A percentile compares a stretch with the other conserved stretches of the same genome.
Conservation (phyloP, 2,113 vertebrate species). For the Laticauda colubrina region DNA sequence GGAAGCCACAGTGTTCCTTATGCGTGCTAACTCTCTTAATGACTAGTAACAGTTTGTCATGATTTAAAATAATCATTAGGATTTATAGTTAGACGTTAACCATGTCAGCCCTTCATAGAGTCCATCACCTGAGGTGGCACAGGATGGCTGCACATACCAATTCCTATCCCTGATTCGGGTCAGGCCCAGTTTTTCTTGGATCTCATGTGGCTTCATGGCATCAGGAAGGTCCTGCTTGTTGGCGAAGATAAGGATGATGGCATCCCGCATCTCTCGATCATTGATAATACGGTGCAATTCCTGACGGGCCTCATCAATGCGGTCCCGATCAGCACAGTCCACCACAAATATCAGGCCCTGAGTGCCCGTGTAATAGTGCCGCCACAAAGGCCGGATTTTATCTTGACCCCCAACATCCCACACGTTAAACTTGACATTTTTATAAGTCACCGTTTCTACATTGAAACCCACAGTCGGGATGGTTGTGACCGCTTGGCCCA, state of each 20-base stretch:
- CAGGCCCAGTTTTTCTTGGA: constrained; percentile 98
- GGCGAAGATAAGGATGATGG: constrained; percentile 99
- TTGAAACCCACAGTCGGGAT: constrained; percentile 99
- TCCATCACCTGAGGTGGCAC: constrained; percentile 96
- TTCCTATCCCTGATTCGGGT: constrained; percentile 99
- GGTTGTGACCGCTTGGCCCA: constrained; percentile 98
- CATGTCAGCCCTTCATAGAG: constrained; percentile 99
- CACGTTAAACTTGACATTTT: constrained; percentile 99
- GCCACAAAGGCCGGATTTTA: constrained; percentile 97
- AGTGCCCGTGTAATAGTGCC: constrained; percentile 99
- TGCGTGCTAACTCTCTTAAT: constrained; percentile 6
- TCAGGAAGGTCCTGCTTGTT: constrained; percentile 99
- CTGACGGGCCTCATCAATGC: constrained; percentile 96
- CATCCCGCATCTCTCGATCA: constrained; percentile 98
- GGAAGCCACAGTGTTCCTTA: constrained; percentile 58
- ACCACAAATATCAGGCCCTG: constrained; percentile 98
- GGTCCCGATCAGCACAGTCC: constrained; percentile 98
- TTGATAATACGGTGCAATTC: constrained; percentile 99
- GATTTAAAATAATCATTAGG: constrained; percentile 81
- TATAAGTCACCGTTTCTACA: constrained; percentile 98
- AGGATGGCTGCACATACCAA: constrained; percentile 99
- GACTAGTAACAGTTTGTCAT: constrained; percentile 14
- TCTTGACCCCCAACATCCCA: constrained; percentile 99
- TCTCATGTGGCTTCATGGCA: constrained; percentile 99
- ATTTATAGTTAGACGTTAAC: constrained; percentile 99